Evolutionary conservation across 2,888 invertebrate species (phyloP).

Genomic region (Drosophila macrospina): DNA sequence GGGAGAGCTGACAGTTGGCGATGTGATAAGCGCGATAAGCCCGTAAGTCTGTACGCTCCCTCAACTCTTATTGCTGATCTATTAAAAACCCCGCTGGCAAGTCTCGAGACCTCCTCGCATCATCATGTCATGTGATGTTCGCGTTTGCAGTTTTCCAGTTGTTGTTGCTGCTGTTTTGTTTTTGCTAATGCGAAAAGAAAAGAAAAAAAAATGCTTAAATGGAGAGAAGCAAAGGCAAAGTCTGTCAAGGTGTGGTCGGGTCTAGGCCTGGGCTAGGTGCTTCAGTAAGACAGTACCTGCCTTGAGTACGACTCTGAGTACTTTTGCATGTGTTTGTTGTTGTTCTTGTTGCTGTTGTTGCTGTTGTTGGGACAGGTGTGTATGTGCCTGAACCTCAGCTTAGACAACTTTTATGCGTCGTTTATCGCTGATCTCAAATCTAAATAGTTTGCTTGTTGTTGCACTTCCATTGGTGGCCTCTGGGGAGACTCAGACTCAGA

Average conservation of each 20-base stretch:
- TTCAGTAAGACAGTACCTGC: slow-evolving; percentile 1
- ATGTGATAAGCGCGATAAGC: slow-evolving; percentile 79
- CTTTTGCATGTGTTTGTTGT: slow-evolving; percentile 50
- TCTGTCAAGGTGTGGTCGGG: slow-evolving; percentile 35
- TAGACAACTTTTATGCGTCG: slow-evolving; percentile 56
- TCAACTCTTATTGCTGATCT: slow-evolving; percentile 12
- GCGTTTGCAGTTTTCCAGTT: slow-evolving; percentile 28
- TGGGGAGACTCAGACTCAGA: slow-evolving; percentile 25
- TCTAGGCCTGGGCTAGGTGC: slow-evolving; percentile 19
- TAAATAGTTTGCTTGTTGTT: slow-evolving; percentile 63
- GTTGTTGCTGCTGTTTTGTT: slow-evolving; percentile 22
- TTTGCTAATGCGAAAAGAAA: slow-evolving; percentile 14
- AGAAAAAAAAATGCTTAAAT: slow-evolving; percentile 20
- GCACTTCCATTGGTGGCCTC: slow-evolving; percentile 36
- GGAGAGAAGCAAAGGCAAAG: slow-evolving; percentile 8
- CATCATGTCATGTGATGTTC: slow-evolving; percentile 75
- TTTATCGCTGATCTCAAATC: slow-evolving; percentile 73
- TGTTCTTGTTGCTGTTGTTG: slow-evolving; percentile 8
- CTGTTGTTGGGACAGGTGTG: slow-evolving; percentile 69
- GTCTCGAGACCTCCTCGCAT: slow-evolving; percentile 67
- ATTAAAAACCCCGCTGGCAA: slow-evolving; percentile 44
- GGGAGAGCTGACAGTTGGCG: slow-evolving; percentile 69
- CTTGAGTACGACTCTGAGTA: slow-evolving; percentile 13
- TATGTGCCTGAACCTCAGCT: slow-evolving; percentile 35
- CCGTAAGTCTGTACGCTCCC: slow-evolving; percentile 39